A percentile compares a stretch with the other conserved stretches of the same genome.
phyloP scores from a whole-genome alignment of 2,113 vertebrate species.

The Callaeas wilsoni region DNA sequence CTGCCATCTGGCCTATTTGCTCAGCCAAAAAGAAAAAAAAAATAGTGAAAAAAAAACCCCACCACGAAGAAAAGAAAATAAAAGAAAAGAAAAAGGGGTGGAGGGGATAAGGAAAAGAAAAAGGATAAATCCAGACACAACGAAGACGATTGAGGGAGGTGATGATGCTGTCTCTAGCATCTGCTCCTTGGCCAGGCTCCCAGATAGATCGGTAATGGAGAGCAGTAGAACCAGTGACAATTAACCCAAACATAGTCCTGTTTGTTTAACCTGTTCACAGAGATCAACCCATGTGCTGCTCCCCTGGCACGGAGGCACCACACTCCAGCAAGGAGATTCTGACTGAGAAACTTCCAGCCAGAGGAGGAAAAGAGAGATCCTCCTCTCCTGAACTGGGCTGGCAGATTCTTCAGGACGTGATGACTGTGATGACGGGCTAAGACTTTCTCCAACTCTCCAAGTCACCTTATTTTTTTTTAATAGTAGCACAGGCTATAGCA shows the following conservation, averaged over 20 bases:
- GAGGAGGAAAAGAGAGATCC: slow-evolving; percentile 23
- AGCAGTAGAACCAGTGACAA: slow-evolving; percentile 84
- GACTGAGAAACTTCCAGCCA: slow-evolving; percentile 38
- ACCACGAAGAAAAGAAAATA: neutral
- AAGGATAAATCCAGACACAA: slow-evolving; percentile 72
- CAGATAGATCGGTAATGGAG: slow-evolving; percentile 77
- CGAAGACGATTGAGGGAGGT: slow-evolving; percentile 70
- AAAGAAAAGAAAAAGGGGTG: neutral
- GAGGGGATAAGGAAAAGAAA: neutral
- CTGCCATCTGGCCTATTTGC: slow-evolving; percentile 95
- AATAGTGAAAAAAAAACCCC: neutral
- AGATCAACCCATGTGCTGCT: slow-evolving; percentile 67
- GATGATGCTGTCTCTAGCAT: slow-evolving; percentile 74
- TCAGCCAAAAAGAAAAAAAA: slow-evolving; percentile 75
- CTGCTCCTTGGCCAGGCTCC: slow-evolving; percentile 86
- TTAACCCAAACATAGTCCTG: slow-evolving; percentile 88
- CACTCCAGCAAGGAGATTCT: slow-evolving; percentile 8
- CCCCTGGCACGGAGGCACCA: slow-evolving; percentile 30
- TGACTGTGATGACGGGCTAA: neutral
- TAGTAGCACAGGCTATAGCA: neutral
- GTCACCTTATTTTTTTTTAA: neutral
- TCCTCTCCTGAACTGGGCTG: neutral
- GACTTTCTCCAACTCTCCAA: neutral
- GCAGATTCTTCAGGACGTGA: neutral
- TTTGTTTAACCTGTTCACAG: slow-evolving; percentile 93